Percentiles rank a stretch among this genome's conserved stretches.
Evolutionary conservation across 2,113 vertebrate genomes (phyloP).

Genomic region (Cervus canadensis): DNA sequence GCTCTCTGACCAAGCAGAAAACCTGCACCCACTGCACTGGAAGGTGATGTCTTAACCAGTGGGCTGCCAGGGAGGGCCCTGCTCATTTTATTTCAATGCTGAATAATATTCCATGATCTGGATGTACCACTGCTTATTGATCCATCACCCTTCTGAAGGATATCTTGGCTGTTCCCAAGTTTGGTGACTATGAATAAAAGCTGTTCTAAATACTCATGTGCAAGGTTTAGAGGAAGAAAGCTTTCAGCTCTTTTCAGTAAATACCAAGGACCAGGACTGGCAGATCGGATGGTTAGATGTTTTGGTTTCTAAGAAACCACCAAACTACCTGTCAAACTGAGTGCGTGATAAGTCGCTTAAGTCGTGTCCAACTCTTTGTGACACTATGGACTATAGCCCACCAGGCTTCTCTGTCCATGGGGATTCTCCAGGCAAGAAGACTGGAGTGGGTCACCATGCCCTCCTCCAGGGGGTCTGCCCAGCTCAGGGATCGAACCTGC

Average conservation of each 20-base stretch:
- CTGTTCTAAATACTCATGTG: neutral
- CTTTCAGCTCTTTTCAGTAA: neutral
- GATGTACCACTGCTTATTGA: neutral
- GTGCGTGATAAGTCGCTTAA: accelerated
- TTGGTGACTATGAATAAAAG: neutral
- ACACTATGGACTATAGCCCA: neutral
- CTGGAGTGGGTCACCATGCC: neutral
- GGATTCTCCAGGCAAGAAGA: neutral
- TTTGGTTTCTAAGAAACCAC: neutral
- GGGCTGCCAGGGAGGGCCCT: neutral
- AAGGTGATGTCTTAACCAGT: neutral
- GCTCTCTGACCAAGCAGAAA: neutral
- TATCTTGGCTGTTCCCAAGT: neutral
- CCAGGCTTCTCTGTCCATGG: neutral
- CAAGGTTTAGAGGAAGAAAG: neutral
- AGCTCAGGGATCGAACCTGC: neutral
- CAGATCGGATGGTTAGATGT: neutral
- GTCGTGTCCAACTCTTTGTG: neutral
- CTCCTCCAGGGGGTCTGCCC: neutral
- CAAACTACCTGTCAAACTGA: neutral
- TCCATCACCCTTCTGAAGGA: neutral
- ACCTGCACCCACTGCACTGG: accelerated
- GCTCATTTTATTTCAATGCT: neutral
- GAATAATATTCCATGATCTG: neutral
- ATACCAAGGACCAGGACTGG: neutral